These are phyloP conservation scores for Hydra vulgaris DNA, from an alignment of 30 jellyfish, hydroid and myxozoan genomes.

Conservation along the genomic window DNA sequence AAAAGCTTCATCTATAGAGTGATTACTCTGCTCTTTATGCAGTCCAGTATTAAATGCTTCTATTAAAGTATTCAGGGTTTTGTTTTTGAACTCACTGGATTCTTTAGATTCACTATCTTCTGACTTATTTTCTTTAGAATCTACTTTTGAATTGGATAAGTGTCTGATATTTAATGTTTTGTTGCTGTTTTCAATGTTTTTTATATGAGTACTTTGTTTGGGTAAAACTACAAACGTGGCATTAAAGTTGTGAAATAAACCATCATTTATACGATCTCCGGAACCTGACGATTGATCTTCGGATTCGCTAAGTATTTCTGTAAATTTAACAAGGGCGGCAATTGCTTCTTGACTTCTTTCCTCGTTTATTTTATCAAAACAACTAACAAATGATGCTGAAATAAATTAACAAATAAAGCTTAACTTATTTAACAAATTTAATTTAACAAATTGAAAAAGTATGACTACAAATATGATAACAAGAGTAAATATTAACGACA, in stretches of 20 bases:
- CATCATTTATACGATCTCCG: slow-evolving; percentile 43
- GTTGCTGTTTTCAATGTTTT: neutral
- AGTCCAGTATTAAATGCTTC: neutral
- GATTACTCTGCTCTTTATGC: neutral
- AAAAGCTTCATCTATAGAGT: neutral
- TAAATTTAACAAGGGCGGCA: neutral
- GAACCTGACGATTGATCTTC: neutral
- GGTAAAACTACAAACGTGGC: slow-evolving; percentile 58
- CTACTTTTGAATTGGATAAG: neutral
- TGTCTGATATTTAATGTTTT: neutral
- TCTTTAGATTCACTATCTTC: neutral
- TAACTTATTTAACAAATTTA: no score
- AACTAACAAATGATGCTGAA: neutral
- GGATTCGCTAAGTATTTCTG: neutral
- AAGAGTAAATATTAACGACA: no score
- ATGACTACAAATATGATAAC: no score
- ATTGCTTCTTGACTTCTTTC: neutral
- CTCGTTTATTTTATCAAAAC: neutral
- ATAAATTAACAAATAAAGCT: neutral
- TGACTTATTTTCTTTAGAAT: neutral
- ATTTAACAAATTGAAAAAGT: no score
- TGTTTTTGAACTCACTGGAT: neutral
- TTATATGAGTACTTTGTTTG: slow-evolving; percentile 13
- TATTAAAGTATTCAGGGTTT: neutral
- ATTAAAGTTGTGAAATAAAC: slow-evolving; percentile 31